Evolutionary conservation across 2,113 vertebrate species (phyloP).

Genomic region (Phoxinus phoxinus): DNA sequence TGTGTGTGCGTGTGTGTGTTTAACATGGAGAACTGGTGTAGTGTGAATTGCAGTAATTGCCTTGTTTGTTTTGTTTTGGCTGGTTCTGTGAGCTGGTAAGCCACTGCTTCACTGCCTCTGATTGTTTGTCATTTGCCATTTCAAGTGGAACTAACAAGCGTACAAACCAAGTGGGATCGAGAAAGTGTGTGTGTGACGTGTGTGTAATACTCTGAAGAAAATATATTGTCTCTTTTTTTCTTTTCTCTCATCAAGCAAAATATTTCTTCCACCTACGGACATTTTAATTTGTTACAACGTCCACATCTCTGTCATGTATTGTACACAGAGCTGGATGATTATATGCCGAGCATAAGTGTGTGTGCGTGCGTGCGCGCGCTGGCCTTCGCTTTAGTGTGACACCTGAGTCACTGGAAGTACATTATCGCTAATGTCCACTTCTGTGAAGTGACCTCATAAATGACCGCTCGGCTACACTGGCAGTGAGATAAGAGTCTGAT

Average conservation of each 20-base stretch:
- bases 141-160: slow-evolving; percentile 81
- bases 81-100: slow-evolving; percentile 66
- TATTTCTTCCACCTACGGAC: slow-evolving; percentile 54
- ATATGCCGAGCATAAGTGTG: slow-evolving; percentile 33
- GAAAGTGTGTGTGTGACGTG: slow-evolving; percentile 58
- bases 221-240: slow-evolving; percentile 19
- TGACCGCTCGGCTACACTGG: slow-evolving; percentile 44
- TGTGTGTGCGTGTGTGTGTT: slow-evolving; percentile 44
- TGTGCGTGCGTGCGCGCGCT: slow-evolving; percentile 7
- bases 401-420: slow-evolving; percentile 60
- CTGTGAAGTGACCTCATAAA: slow-evolving; percentile 60
- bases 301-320: slow-evolving; percentile 36
- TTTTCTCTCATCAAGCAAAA: slow-evolving; percentile 51
- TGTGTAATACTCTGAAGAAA: slow-evolving; percentile 52
- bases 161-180: slow-evolving; percentile 63
- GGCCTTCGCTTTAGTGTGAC: slow-evolving; percentile 20
- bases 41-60: slow-evolving; percentile 61
- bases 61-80: slow-evolving; percentile 69
- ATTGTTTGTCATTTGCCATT: slow-evolving; percentile 78
- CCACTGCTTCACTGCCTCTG: slow-evolving; percentile 70
- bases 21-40: slow-evolving; percentile 53
- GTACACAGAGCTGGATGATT: slow-evolving; percentile 50
- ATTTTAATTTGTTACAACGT: slow-evolving; percentile 49
- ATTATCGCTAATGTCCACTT: slow-evolving; percentile 59
- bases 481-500: slow-evolving; percentile 58